Conservation (phyloP, 2,113 vertebrate species). For the Colius striatus region DNA sequence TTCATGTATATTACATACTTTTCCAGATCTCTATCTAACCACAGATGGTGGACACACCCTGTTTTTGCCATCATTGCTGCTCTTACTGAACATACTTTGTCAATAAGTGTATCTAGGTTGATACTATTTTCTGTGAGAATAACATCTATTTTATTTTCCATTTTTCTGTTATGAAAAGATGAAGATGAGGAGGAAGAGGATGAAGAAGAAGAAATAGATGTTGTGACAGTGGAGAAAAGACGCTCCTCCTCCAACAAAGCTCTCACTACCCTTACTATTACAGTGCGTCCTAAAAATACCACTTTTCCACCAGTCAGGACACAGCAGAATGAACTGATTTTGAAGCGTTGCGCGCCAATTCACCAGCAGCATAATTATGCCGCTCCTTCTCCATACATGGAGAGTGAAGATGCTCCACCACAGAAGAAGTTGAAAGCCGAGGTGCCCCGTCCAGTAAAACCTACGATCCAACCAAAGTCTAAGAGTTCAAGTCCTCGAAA, state of each 20-base stretch:
- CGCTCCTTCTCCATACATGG: conserved; percentile 90
- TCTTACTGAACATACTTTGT: neutral
- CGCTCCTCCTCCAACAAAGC: conserved; percentile 80
- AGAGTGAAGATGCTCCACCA: conserved; percentile 84
- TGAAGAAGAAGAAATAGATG: conserved; percentile 95
- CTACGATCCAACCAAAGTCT: conserved; percentile 77
- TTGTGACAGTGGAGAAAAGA: conserved; percentile 93
- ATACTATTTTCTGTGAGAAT: neutral
- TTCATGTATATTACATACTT: neutral
- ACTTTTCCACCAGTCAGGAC: conserved; percentile 74
- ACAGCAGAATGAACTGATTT: conserved; percentile 85
- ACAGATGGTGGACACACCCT: neutral
- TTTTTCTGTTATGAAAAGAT: conserved; percentile 61
- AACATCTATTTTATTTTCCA: neutral
- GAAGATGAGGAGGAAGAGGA: conserved; percentile 91
- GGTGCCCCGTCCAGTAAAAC: conserved; percentile 76
- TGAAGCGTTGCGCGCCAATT: conserved; percentile 93
- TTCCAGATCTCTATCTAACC: neutral
- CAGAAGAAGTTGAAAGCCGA: conserved; percentile 88
- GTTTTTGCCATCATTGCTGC: neutral
- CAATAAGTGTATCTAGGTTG: neutral
- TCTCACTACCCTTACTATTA: conserved; percentile 80
- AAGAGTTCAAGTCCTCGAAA: conserved; percentile 87
- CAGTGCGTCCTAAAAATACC: conserved; percentile 75
- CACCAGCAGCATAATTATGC: conserved; percentile 99